phyloP scores from a whole-genome alignment of 2,888 invertebrate species.

The Phania funesta region DNA sequence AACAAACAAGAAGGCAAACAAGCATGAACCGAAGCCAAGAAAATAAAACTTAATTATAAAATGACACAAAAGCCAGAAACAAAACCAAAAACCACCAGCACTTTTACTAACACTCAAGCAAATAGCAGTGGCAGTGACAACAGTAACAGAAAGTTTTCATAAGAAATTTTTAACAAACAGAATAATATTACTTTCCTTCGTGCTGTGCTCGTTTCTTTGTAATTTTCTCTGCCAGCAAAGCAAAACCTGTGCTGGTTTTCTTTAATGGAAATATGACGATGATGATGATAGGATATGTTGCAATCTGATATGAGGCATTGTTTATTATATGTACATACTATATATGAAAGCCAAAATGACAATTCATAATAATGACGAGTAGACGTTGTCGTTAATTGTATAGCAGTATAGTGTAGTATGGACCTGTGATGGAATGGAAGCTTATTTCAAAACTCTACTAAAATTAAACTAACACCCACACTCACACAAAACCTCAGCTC shows the following conservation, averaged over 20 bases:
- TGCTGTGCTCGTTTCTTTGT: neutral
- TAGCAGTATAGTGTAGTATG: neutral
- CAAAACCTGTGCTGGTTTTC: conserved; percentile 3
- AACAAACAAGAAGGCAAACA: conserved; percentile 23
- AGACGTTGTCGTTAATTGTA: neutral
- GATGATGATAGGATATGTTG: conserved; percentile 25
- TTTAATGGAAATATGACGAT: neutral
- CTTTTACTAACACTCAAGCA: neutral
- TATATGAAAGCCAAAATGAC: conserved; percentile 17
- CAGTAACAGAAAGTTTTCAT: neutral
- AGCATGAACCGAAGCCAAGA: neutral
- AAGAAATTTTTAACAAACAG: neutral
- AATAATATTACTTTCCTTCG: neutral
- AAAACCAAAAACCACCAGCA: neutral
- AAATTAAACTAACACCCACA: neutral
- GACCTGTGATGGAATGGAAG: conserved; percentile 8
- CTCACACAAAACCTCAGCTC: neutral
- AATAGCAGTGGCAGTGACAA: neutral
- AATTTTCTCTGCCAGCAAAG: neutral
- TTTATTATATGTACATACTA: neutral
- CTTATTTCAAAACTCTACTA: conserved; percentile 23
- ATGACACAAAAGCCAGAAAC: conserved; percentile 23
- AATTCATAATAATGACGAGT: conserved; percentile 45
- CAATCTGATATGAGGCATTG: neutral
- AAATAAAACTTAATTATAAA: conserved; percentile 50